Conservation (phyloP, 1,140 invertebrate species). For the Aporrectodea caliginosa region DNA sequence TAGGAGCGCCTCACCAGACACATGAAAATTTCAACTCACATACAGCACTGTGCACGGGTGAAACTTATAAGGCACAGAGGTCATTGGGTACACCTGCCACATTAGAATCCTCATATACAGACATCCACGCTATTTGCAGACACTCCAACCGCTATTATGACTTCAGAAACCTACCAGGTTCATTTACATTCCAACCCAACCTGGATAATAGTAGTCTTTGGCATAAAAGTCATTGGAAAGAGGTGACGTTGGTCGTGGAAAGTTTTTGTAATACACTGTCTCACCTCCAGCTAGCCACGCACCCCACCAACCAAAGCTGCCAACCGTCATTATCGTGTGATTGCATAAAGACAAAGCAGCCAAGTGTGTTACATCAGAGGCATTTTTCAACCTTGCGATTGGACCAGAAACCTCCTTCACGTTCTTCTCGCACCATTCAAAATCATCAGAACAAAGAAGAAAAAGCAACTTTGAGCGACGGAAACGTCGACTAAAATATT, state of each 20-base stretch:
- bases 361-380: conserved; percentile 41
- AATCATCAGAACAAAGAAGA: conserved; percentile 7
- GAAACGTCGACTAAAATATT: neutral
- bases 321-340: conserved; percentile 43
- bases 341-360: conserved; percentile 40
- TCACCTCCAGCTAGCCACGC: conserved; percentile 42
- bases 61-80: too few relatives aligned
- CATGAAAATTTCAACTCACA: too few relatives aligned
- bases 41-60: too few relatives aligned
- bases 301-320: conserved; percentile 48
- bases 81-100: too few relatives aligned
- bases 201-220: conserved; percentile 21
- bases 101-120: too few relatives aligned
- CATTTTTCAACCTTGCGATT: conserved; percentile 5
- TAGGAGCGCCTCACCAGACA: too few relatives aligned
- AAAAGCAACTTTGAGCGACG: neutral
- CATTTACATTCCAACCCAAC: conserved; percentile 23
- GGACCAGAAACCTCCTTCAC: neutral
- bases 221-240: conserved; percentile 7
- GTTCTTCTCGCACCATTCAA: neutral
- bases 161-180: too few relatives aligned
- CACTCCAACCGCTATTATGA: too few relatives aligned
- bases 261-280: conserved; percentile 40
- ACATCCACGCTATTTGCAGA: too few relatives aligned
- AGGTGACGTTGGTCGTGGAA: conserved; percentile 4